Percentiles rank a stretch among this genome's conserved stretches.
Evolutionary conservation across 2,888 invertebrate species (phyloP).

Genomic region (Anthrax anthrax): DNA sequence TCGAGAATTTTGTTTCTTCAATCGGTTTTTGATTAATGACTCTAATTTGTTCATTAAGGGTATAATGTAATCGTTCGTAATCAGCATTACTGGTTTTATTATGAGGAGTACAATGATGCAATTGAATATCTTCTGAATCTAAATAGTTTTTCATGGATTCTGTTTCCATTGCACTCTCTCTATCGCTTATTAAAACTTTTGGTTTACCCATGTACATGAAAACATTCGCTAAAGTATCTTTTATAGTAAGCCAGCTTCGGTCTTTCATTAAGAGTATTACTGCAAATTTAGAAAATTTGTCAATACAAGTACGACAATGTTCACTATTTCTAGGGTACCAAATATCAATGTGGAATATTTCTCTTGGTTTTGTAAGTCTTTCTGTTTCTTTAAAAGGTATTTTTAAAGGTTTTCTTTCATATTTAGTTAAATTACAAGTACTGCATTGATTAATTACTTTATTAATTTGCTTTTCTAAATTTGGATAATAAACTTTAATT

Average conservation of each 20-base stretch:
- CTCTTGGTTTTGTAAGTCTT: not conserved
- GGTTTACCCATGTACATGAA: too few species aligned
- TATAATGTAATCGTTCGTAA: not conserved
- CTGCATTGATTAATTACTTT: not conserved
- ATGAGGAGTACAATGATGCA: not conserved
- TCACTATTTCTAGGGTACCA: too few species aligned
- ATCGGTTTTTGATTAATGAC: not conserved
- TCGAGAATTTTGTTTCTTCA: too few species aligned
- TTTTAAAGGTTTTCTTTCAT: not conserved
- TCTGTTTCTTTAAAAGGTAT: conserved; percentile 4
- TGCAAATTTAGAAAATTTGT: too few species aligned
- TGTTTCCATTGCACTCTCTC: not conserved
- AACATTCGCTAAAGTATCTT: too few species aligned
- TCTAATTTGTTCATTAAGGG: not conserved
- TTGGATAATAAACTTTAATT: not conserved
- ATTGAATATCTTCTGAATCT: not conserved
- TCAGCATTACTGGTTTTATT: not conserved
- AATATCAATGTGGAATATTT: conserved; percentile 4
- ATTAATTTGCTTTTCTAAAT: not conserved
- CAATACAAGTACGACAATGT: too few species aligned
- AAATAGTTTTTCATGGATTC: conserved; percentile 1
- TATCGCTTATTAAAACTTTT: not conserved
- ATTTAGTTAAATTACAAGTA: not conserved
- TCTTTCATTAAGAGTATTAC: too few species aligned
- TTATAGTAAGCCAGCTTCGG: too few species aligned